Conservation (phyloP, 2,888 invertebrate genomes). For the Agrilus mali region DNA sequence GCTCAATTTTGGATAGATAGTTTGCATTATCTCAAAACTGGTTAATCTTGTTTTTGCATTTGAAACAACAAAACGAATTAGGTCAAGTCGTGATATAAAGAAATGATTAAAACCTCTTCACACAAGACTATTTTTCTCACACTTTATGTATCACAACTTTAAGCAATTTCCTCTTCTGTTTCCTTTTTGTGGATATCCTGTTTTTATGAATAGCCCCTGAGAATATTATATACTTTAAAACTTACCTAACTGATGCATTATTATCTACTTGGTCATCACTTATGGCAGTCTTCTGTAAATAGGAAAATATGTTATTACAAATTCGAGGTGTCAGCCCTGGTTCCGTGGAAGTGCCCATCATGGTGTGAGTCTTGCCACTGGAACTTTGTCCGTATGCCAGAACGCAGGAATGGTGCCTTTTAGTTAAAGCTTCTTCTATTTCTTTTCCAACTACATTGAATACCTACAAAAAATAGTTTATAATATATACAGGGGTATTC, state of each 20-base stretch:
- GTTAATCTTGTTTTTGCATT: too few species aligned
- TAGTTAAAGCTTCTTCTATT: constrained; percentile 47
- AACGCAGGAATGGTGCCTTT: constrained; percentile 55
- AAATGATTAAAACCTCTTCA: too few species aligned
- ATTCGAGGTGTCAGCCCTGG: constrained; percentile 45
- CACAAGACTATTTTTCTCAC: too few species aligned
- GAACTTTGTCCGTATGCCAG: constrained; percentile 67
- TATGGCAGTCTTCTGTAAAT: constrained; percentile 27
- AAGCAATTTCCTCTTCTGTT: too few species aligned
- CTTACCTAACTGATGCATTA: constrained; percentile 18
- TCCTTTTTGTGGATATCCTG: too few species aligned
- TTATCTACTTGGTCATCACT: constrained; percentile 23
- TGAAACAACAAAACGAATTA: too few species aligned
- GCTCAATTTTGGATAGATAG: too few species aligned
- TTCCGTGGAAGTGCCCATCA: constrained; percentile 52
- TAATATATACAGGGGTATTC: too few species aligned
- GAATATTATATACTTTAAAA: not conserved
- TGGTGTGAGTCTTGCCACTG: constrained; percentile 65
- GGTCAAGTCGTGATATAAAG: too few species aligned
- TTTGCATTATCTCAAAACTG: too few species aligned
- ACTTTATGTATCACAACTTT: too few species aligned
- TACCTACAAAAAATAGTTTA: constrained; percentile 38
- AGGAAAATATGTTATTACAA: constrained; percentile 38
- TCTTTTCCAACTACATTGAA: constrained; percentile 53
- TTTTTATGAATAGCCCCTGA: too few species aligned